Percentiles rank a stretch among this genome's conserved stretches.
Evolutionary conservation across 2,888 invertebrate genomes (phyloP).

Genomic region (Phyllotreta striolata): DNA sequence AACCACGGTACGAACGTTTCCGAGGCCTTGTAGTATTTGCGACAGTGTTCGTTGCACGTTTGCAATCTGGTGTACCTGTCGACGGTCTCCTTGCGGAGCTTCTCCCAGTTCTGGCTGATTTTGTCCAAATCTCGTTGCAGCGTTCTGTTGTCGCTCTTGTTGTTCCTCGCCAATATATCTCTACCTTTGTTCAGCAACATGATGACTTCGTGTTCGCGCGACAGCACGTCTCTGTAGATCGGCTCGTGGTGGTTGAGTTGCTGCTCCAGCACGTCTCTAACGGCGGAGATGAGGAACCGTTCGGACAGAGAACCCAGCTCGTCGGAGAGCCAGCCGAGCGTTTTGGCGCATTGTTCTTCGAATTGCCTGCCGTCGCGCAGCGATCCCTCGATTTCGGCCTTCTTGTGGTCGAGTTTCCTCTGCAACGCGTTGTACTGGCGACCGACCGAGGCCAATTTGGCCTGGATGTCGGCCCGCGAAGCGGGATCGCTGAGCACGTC

Average conservation of each 20-base stretch:
- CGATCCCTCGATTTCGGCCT: conserved; percentile 85
- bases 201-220: conserved; percentile 91
- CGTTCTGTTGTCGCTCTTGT: conserved; percentile 66
- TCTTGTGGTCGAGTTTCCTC: conserved; percentile 86
- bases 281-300: conserved; percentile 85
- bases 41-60: conserved; percentile 91
- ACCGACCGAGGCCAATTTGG: conserved; percentile 85
- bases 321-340: conserved; percentile 88
- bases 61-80: conserved; percentile 87
- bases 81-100: conserved; percentile 85
- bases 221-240: conserved; percentile 86
- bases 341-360: conserved; percentile 86
- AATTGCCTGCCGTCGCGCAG: conserved; percentile 87
- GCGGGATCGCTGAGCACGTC: conserved; percentile 90
- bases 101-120: conserved; percentile 92
- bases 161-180: conserved; percentile 66
- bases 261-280: conserved; percentile 80
- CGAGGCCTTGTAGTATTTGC: conserved; percentile 85
- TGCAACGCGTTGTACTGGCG: conserved; percentile 88
- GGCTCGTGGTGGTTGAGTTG: conserved; percentile 91
- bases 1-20: conserved; percentile 91
- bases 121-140: conserved; percentile 84
- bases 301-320: conserved; percentile 80
- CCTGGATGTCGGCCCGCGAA: conserved; percentile 88
- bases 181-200: conserved; percentile 92